Base-by-base conservation (phyloP, 2,797 vertebrate species). In the Pseudopleuronectes americanus region DNA sequence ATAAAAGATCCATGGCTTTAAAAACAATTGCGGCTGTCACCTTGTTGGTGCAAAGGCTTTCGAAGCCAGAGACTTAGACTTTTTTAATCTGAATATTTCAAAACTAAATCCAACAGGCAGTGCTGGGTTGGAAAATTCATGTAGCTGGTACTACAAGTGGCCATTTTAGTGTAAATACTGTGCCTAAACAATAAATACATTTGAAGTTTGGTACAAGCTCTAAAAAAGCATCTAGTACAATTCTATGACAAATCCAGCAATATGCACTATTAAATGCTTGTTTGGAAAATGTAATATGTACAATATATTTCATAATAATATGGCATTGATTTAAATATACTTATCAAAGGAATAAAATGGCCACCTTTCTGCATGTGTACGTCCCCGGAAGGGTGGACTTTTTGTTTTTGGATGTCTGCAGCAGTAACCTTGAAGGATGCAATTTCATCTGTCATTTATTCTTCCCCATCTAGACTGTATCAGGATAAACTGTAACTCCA, bases 391-490 rank as follows among this genome's bases (percentile, higher is more conserved):
- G 97, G 97, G 97, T 99, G 98, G 98, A 97, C 94, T 95, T 95
- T 95, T 97, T 97, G 97, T 98, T 99, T 96, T 96, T 99, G 97
- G 98, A 98, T 99, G 97, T 99, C 98, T 99, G 98, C 98, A 99
- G 98, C 97, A 97, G 95, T 99, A 98, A 99, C 98, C 98, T 99
- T 99, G 98, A 99, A 99, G 98, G 98, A 99, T 99, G 96, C 97
- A 97, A 98, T 98, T 99, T 99, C 98, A 99, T 99, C 96, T 99
- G 98, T 98, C 97, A 99, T 98, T 98, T 99, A 99, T 99, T 99
- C 96, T 99, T 96, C 97, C 98, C 98, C 97, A 99, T 99, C 98
- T 99, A 99, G 98, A 99, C 97, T 99, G 98, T 99, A 98, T 99
- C 97, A 99, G 98, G 98, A 99, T 99, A 98, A 99, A 99, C 97